Evolutionary conservation across 2,113 vertebrate species (phyloP).

Genomic region (Megaleporinus macrocephalus): DNA sequence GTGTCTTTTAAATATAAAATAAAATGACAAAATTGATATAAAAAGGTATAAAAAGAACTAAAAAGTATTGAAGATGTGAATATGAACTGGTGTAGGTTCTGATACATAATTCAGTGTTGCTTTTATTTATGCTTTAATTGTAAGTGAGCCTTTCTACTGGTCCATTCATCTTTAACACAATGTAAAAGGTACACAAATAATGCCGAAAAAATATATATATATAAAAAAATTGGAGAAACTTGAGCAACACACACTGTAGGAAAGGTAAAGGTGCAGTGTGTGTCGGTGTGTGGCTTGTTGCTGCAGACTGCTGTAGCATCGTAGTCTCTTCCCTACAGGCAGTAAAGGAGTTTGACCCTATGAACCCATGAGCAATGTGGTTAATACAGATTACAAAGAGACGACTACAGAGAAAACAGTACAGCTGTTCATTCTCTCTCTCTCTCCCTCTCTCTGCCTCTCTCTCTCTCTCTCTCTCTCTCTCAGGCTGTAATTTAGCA

Average conservation of each 20-base stretch:
- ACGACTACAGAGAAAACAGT: slow-evolving; percentile 67
- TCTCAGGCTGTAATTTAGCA: slow-evolving; percentile 68
- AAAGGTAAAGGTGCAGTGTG: not conserved
- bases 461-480: slow-evolving; percentile 15
- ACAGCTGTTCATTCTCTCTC: slow-evolving; percentile 67
- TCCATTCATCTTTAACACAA: no score
- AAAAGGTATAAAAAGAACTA: no score
- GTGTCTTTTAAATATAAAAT: no score
- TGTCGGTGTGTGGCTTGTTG: slow-evolving; percentile 1
- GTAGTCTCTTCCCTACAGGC: slow-evolving; percentile 68
- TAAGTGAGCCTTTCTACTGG: no score
- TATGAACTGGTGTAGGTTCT: no score
- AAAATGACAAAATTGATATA: no score
- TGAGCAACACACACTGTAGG: no score
- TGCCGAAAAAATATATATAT: not conserved
- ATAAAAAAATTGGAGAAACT: not conserved
- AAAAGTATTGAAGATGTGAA: no score
- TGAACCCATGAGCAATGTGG: slow-evolving; percentile 75
- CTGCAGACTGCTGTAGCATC: slow-evolving; percentile 19
- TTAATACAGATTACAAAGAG: slow-evolving; percentile 81
- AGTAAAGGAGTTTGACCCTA: slow-evolving; percentile 82
- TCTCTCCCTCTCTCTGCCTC: slow-evolving; percentile 7
- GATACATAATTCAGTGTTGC: no score
- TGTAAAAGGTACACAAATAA: not conserved
- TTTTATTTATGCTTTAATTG: no score